Evolutionary conservation across 2,113 vertebrate species (phyloP).

Genomic region (Thermophis baileyi): DNA sequence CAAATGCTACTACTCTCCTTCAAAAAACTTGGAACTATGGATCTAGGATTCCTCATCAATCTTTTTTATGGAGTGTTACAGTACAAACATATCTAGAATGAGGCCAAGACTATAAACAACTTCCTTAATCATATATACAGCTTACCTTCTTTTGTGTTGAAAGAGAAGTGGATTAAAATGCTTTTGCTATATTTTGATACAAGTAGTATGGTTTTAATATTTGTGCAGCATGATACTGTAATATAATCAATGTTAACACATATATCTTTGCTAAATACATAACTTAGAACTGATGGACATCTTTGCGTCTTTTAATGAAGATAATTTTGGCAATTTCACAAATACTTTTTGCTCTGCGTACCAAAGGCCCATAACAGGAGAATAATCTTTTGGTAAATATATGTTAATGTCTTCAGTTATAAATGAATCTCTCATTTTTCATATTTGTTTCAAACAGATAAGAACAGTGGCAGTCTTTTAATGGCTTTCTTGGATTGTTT

Average conservation of each 20-base stretch:
- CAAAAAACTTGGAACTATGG: neutral
- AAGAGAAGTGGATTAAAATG: neutral
- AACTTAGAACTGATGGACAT: neutral
- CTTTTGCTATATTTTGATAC: neutral
- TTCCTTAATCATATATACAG: neutral
- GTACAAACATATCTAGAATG: neutral
- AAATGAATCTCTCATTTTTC: neutral
- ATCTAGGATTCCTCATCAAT: neutral
- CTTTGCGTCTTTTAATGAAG: neutral
- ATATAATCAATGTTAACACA: neutral
- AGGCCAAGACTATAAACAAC: neutral
- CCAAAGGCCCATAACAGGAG: neutral
- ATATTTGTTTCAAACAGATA: neutral
- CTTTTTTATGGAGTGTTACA: neutral
- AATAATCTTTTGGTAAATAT: neutral
- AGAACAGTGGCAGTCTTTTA: neutral
- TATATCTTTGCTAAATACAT: neutral
- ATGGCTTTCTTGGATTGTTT: slow-evolving; percentile 3
- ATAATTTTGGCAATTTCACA: neutral
- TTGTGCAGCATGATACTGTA: neutral
- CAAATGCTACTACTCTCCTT: neutral
- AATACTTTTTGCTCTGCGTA: neutral
- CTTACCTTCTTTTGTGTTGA: neutral
- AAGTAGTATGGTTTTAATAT: neutral
- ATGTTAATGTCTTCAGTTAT: neutral